Evolutionary conservation across 2,113 vertebrate genomes (phyloP), one percentile per base, ranked within the genome.

Genomic region (Malurus cyaneus): DNA sequence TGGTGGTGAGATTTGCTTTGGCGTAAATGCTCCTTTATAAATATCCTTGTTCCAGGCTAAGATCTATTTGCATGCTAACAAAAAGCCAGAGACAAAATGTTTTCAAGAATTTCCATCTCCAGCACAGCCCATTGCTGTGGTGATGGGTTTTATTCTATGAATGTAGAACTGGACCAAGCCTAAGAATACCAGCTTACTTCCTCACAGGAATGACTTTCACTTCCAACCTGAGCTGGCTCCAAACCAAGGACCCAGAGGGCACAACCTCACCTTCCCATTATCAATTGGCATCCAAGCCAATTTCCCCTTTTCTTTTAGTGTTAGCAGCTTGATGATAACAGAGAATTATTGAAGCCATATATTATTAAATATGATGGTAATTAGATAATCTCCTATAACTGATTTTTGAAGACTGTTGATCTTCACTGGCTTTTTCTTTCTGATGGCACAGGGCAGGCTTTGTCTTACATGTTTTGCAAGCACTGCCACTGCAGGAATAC

Each of bases 151-250:
- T 76, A 15, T 73, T 92, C 54, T 59, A 5, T 62, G n/a, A 29
- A 14, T 15, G 20, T 47, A 72, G 72, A 90, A 34, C 56, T 54
- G 65, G 49, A 52, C 34, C 0, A 13, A 93, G 77, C 47, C 69
- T 88, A 62, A 56, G 64, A 86, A 23, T n/a, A 66, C 41, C 52
- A 77, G 32, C 72, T 66, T 41, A 8, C n/a, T 84, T 76, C 49
- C 65, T 66, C 71, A 78, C 64, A 88, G 72, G 50, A 52, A 71
- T 32, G 69, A 59, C 88, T 90, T 94, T 29, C 11, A 53, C 34
- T 96, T 86, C 61, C 77, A 92, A 64, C 80, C 77, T 86, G 32
- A 80, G 52, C 77, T 95, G 80, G 80, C 80, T 96, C 69, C 73
- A 87, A 57, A 89, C 61, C 60, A 79, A 70, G n/a, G 56, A 64